These are phyloP conservation scores for Streptopelia turtur DNA, from an alignment of 2,797 vertebrate genomes.

Conservation along the genomic window DNA sequence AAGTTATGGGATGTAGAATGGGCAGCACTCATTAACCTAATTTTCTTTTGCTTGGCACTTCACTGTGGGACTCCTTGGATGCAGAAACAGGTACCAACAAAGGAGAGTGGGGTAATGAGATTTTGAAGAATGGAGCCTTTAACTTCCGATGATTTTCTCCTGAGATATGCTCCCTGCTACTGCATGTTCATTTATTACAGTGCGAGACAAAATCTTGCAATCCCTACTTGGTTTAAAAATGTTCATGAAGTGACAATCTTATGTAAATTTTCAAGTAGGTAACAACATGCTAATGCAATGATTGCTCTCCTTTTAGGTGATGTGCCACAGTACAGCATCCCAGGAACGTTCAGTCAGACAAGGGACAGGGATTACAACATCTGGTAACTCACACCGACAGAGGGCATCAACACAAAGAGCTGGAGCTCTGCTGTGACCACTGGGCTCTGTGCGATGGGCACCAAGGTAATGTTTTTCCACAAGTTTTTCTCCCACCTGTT, in stretches of 20 bases:
- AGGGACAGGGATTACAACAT: neutral
- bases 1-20: constrained; percentile 32
- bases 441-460: accelerated
- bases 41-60: constrained; percentile 4
- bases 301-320: neutral
- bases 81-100: constrained; percentile 11
- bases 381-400: neutral
- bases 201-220: neutral
- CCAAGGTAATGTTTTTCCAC: neutral
- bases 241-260: neutral
- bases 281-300: neutral
- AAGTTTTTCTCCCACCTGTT: neutral
- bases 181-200: neutral
- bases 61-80: neutral
- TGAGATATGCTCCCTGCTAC: neutral
- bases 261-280: neutral
- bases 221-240: neutral
- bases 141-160: neutral
- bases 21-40: neutral
- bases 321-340: neutral
- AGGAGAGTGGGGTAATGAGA: neutral
- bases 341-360: neutral
- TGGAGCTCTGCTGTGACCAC: neutral
- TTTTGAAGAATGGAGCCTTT: neutral
- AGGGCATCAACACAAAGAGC: neutral